A percentile compares a stretch with the other conserved stretches of the same genome.
These are phyloP conservation scores for Polyommatus iphigenia DNA, from an alignment of 2,888 invertebrate species.

Conservation along the genomic window DNA sequence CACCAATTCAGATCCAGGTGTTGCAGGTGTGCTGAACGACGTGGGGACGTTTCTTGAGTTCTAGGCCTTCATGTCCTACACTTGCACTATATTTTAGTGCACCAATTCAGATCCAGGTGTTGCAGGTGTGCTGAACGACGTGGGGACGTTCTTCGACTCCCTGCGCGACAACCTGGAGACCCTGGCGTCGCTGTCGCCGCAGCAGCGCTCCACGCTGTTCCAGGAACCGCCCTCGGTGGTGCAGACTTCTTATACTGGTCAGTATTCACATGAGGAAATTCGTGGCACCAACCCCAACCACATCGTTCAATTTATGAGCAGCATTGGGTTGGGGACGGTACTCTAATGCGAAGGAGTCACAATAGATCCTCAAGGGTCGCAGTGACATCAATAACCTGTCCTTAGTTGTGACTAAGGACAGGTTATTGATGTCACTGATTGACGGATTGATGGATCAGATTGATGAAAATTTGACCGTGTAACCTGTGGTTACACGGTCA, in stretches of 20 bases:
- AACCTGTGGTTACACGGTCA: too few species aligned
- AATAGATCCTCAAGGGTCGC: too few species aligned
- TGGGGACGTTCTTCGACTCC: constrained; percentile 77
- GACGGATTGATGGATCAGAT: too few species aligned
- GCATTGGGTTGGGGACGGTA: too few species aligned
- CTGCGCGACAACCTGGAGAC: constrained; percentile 74
- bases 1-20: not conserved
- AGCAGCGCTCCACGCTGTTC: constrained; percentile 60
- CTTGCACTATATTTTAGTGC: not conserved
- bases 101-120: not conserved
- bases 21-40: constrained; percentile 74
- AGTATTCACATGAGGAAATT: constrained; percentile 33
- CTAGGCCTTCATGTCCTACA: too few species aligned
- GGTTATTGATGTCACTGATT: too few species aligned
- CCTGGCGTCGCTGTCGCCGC: constrained; percentile 64
- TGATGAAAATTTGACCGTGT: too few species aligned
- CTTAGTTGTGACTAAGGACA: too few species aligned
- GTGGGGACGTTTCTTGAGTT: constrained; percentile 71
- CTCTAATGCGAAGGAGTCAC: too few species aligned
- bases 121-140: constrained; percentile 75
- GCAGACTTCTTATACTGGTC: constrained; percentile 58
- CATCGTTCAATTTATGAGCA: too few species aligned
- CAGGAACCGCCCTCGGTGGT: constrained; percentile 64
- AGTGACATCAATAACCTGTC: too few species aligned
- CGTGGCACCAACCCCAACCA: too few species aligned